phyloP scores from a whole-genome alignment of 2,888 invertebrate genomes.

The Colletes collaris region DNA sequence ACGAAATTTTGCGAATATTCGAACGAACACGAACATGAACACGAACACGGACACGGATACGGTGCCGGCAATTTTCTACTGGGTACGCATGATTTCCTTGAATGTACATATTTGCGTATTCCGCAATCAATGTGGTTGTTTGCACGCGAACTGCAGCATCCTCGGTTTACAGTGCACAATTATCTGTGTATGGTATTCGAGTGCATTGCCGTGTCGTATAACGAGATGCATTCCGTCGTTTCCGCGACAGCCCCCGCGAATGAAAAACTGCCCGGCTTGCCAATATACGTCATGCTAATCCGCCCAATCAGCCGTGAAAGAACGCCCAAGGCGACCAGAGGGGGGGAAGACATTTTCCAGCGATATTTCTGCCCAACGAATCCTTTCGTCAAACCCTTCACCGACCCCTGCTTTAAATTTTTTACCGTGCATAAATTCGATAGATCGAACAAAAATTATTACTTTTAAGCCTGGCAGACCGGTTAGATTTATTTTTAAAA shows the following conservation, averaged over 20 bases:
- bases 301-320: constrained; percentile 25
- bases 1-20: neutral
- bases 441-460: too few relatives aligned
- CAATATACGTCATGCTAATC: constrained; percentile 44
- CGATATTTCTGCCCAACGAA: too few relatives aligned
- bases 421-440: too few relatives aligned
- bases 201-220: constrained; percentile 6
- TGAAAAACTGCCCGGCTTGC: constrained; percentile 33
- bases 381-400: too few relatives aligned
- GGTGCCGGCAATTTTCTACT: constrained; percentile 2
- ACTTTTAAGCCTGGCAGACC: too few relatives aligned
- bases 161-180: constrained; percentile 31
- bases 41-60: neutral
- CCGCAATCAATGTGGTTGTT: constrained; percentile 49
- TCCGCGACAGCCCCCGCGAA: constrained; percentile 21
- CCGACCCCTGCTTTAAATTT: too few relatives aligned
- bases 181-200: constrained; percentile 32
- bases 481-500: too few relatives aligned
- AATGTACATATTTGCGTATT: constrained; percentile 48
- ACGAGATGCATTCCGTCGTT: constrained; percentile 13
- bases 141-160: constrained; percentile 38
- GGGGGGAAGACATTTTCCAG: neutral
- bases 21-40: neutral
- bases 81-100: constrained; percentile 34
- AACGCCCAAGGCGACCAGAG: too few relatives aligned